Evolutionary conservation across 2,888 invertebrate species (phyloP).

Genomic region (Diloba caeruleocephala): DNA sequence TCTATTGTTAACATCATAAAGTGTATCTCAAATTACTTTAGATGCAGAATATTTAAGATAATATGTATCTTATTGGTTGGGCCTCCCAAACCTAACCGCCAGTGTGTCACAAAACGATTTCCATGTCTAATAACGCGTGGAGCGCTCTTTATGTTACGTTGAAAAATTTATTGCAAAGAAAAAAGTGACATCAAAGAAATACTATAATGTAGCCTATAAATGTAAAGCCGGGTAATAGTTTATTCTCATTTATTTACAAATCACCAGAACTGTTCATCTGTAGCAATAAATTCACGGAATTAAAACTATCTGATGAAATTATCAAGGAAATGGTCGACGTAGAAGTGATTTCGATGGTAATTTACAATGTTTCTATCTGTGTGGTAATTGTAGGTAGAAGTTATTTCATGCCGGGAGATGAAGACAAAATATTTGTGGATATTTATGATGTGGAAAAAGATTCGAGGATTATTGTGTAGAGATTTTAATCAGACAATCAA

Average conservation of each 20-base stretch:
- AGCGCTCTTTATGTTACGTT: slow-evolving; percentile 73
- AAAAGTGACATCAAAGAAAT: slow-evolving; percentile 84
- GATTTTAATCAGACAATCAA: background rate
- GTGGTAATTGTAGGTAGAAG: slow-evolving; percentile 30
- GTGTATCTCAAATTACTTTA: too few species aligned
- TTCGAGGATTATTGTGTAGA: slow-evolving; percentile 11
- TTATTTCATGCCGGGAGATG: slow-evolving; percentile 28
- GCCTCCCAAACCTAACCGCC: slow-evolving; percentile 12
- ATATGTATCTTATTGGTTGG: background rate
- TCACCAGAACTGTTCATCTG: slow-evolving; percentile 48
- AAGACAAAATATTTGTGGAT: slow-evolving; percentile 25
- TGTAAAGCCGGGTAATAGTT: slow-evolving; percentile 54
- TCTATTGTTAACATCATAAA: too few species aligned
- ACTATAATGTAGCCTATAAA: slow-evolving; percentile 68
- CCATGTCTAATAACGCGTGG: slow-evolving; percentile 75
- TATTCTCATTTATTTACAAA: slow-evolving; percentile 54
- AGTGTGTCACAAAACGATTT: slow-evolving; percentile 70
- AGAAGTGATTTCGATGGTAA: slow-evolving; percentile 41
- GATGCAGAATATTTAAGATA: too few species aligned
- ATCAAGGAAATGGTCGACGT: slow-evolving; percentile 54
- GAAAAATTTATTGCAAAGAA: slow-evolving; percentile 80
- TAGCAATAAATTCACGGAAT: slow-evolving; percentile 50
- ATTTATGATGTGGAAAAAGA: slow-evolving; percentile 11
- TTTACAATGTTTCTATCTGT: slow-evolving; percentile 48
- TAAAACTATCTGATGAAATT: slow-evolving; percentile 53